Evolutionary conservation across 2,888 invertebrate species (phyloP).

Genomic region (Eupeodes latifasciatus): DNA sequence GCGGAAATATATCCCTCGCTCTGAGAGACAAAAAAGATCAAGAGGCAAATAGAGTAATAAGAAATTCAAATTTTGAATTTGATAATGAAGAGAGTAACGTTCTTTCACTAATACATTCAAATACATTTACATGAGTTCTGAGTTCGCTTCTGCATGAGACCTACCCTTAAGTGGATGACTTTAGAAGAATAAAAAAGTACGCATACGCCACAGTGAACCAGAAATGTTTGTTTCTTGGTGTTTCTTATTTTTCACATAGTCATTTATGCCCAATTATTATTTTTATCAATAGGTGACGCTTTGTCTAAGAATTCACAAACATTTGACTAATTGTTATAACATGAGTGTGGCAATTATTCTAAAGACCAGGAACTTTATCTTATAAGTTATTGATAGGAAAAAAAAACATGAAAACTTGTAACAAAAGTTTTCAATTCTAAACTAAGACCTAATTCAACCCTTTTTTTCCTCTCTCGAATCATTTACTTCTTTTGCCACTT

Average conservation of each 20-base stretch:
- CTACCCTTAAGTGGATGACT: conserved; percentile 16
- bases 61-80: too few relatives aligned
- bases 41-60: too few relatives aligned
- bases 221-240: neutral
- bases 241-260: neutral
- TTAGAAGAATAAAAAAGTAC: conserved; percentile 4
- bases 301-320: neutral
- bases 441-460: conserved; percentile 4
- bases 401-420: neutral
- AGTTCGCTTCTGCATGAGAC: too few relatives aligned
- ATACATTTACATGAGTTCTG: too few relatives aligned
- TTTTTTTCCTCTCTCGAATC: neutral
- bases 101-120: too few relatives aligned
- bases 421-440: neutral
- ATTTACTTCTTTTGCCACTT: conserved; percentile 24
- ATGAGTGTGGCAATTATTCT: neutral
- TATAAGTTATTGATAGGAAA: neutral
- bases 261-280: conserved; percentile 19
- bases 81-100: too few relatives aligned
- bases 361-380: neutral
- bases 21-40: too few relatives aligned
- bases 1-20: too few relatives aligned
- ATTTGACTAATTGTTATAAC: neutral
- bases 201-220: conserved; percentile 24
- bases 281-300: conserved; percentile 10